Conservation (phyloP, 2,113 vertebrate genomes). For the Aviceda subcristata region DNA sequence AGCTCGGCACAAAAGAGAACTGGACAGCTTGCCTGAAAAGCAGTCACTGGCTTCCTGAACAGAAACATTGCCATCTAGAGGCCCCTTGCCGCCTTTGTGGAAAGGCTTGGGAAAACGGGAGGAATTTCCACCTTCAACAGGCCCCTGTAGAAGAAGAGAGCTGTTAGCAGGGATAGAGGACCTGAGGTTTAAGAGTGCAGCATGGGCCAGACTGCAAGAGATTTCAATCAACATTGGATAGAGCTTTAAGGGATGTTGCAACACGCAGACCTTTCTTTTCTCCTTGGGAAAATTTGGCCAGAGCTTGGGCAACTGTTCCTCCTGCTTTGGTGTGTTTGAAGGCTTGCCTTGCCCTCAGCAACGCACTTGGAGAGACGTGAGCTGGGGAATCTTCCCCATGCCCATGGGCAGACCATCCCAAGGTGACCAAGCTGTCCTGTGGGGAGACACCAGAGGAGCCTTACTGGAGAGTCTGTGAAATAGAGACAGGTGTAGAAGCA, state of each 20-base stretch:
- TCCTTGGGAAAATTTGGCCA: not conserved
- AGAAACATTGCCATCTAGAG: slow-evolving; percentile 78
- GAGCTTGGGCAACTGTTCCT: not conserved
- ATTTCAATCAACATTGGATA: not conserved
- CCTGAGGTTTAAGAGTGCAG: not conserved
- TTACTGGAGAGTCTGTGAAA: not conserved
- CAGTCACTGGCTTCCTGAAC: slow-evolving; percentile 16
- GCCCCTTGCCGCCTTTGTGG: not conserved
- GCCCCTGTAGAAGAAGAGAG: not conserved
- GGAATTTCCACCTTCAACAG: not conserved
- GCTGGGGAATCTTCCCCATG: not conserved
- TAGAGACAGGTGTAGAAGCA: not conserved
- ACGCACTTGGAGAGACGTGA: fast-evolving
- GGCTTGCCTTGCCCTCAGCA: not conserved
- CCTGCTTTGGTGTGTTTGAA: not conserved
- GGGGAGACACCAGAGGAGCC: not conserved
- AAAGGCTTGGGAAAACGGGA: not conserved
- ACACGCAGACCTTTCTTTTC: not conserved
- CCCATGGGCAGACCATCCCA: not conserved
- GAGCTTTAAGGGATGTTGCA: not conserved
- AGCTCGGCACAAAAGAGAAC: not conserved
- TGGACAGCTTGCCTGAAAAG: not conserved
- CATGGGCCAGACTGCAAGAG: not conserved
- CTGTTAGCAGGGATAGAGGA: not conserved
- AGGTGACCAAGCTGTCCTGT: not conserved